Percentiles rank a stretch among this genome's conserved stretches.
phyloP scores from a whole-genome alignment of 2,888 invertebrate genomes.

The Cyrtodaria siliqua region DNA sequence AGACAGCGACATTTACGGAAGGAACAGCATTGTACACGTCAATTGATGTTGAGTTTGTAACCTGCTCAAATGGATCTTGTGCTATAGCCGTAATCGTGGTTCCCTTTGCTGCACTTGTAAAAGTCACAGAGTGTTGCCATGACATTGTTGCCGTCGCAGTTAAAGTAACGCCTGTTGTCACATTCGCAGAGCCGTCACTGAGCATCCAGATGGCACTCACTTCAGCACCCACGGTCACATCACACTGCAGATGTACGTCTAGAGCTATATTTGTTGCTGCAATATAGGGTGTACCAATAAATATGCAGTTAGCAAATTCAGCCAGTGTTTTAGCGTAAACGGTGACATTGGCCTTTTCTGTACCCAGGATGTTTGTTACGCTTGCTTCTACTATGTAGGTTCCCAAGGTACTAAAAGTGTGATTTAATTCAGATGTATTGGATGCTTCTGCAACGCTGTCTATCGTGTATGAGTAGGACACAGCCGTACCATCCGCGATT shows the following conservation, averaged over 20 bases:
- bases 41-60: slow-evolving; percentile 8
- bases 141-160: slow-evolving; percentile 22
- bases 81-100: slow-evolving; percentile 17
- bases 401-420: slow-evolving; percentile 55
- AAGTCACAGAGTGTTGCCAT: slow-evolving; percentile 30
- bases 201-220: slow-evolving; percentile 46
- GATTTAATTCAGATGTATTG: slow-evolving; percentile 10
- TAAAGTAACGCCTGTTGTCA: slow-evolving; percentile 22
- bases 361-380: slow-evolving; percentile 37
- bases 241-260: slow-evolving; percentile 41
- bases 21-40: slow-evolving; percentile 51
- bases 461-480: slow-evolving; percentile 43
- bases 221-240: slow-evolving; percentile 30
- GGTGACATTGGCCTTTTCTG: slow-evolving; percentile 4
- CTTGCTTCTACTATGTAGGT: slow-evolving; percentile 45
- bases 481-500: slow-evolving; percentile 37
- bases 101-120: neutral
- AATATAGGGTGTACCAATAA: slow-evolving; percentile 20
- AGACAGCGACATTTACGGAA: slow-evolving; percentile 22
- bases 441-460: slow-evolving; percentile 17
- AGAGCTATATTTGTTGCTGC: slow-evolving; percentile 41
- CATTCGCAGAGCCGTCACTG: slow-evolving; percentile 18
- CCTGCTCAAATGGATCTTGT: slow-evolving; percentile 39
- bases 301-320: slow-evolving; percentile 25
- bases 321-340: slow-evolving; percentile 44